Conservation (phyloP, 2,797 vertebrate genomes). For the Pangasius macronema region DNA sequence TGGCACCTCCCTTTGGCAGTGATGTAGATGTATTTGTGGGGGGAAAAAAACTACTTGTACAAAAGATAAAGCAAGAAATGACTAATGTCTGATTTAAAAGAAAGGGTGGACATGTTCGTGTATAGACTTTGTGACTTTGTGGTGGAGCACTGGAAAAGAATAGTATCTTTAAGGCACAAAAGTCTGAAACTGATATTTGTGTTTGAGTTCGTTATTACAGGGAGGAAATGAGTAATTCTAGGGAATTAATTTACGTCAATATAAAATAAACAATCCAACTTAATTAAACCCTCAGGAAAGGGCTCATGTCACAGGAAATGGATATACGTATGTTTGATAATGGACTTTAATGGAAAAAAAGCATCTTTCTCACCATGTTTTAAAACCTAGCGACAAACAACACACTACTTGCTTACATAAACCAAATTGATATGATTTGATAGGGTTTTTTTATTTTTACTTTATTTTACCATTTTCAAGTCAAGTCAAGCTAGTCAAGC, state of each 20-base stretch:
- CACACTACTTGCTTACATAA: constrained; percentile 29
- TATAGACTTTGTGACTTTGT: constrained; percentile 23
- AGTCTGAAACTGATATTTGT: constrained; percentile 51
- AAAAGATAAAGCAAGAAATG: constrained; percentile 44
- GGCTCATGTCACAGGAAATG: constrained; percentile 49
- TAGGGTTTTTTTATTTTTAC: constrained; percentile 11
- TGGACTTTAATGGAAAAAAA: not conserved
- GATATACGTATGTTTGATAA: constrained; percentile 35
- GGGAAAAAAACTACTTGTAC: constrained; percentile 42
- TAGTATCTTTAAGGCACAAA: constrained; percentile 51
- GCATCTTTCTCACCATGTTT: not conserved
- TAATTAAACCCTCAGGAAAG: constrained; percentile 47
- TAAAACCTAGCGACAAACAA: constrained; percentile 17
- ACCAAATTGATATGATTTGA: not conserved
- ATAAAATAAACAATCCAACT: constrained; percentile 51
- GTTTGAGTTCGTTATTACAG: constrained; percentile 43
- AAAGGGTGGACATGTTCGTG: constrained; percentile 41
- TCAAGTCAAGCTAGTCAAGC: not conserved
- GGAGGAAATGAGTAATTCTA: constrained; percentile 54
- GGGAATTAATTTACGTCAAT: constrained; percentile 52
- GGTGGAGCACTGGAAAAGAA: constrained; percentile 38
- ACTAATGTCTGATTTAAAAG: constrained; percentile 50
- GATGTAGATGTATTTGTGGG: constrained; percentile 43
- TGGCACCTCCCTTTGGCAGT: constrained; percentile 54
- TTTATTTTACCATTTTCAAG: constrained; percentile 13